Evolutionary conservation across 1,140 invertebrate genomes (phyloP).

Genomic region (Tetraneura akinire): DNA sequence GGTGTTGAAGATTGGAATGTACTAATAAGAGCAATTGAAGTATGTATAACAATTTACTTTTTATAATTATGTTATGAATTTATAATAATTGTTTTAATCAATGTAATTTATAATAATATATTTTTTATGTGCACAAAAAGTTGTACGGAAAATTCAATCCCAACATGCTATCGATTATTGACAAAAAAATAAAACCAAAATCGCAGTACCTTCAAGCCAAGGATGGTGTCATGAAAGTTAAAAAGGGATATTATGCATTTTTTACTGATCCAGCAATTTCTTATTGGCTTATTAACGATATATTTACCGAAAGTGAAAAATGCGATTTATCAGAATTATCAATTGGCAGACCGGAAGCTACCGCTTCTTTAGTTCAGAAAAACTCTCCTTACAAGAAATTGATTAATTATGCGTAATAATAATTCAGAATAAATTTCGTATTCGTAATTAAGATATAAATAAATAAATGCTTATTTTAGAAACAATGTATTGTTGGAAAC

Average conservation of each 20-base stretch:
- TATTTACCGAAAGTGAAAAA: constrained; percentile 57
- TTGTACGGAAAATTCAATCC: neutral
- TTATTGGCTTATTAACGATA: constrained; percentile 55
- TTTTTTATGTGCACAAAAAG: neutral
- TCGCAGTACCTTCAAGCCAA: constrained; percentile 54
- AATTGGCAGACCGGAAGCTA: constrained; percentile 53
- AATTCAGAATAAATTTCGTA: neutral
- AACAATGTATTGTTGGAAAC: neutral
- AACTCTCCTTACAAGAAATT: constrained; percentile 33
- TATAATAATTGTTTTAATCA: no score
- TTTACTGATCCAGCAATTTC: constrained; percentile 51
- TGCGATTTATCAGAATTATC: constrained; percentile 57
- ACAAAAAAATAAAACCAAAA: constrained; percentile 30
- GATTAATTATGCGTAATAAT: constrained; percentile 21
- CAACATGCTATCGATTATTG: neutral
- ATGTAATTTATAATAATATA: neutral
- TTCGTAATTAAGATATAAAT: neutral
- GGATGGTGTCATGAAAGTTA: constrained; percentile 58
- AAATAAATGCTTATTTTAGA: neutral
- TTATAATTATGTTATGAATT: no score
- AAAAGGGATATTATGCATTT: constrained; percentile 53
- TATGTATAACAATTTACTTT: no score
- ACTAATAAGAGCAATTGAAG: neutral
- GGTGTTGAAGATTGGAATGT: constrained; percentile 15
- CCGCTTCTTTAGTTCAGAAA: constrained; percentile 12